A percentile compares a stretch with the other conserved stretches of the same genome.
These are phyloP conservation scores for Pseudomugil gertrudae DNA, from an alignment of 2,797 vertebrate genomes.

Conservation along the genomic window DNA sequence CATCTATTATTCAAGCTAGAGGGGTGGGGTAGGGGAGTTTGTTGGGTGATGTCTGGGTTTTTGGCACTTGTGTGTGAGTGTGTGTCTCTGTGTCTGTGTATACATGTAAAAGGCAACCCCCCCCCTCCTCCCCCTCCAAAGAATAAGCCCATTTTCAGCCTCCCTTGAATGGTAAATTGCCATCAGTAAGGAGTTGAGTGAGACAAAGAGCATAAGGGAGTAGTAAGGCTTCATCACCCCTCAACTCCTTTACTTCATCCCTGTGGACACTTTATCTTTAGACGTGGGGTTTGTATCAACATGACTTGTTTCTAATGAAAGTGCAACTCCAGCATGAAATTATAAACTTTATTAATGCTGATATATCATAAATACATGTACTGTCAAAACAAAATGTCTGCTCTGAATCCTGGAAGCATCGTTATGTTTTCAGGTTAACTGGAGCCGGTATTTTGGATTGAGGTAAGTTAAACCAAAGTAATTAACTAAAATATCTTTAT, in stretches of 20 bases:
- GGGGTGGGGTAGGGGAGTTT: conserved; percentile 48
- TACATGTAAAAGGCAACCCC: too few species aligned
- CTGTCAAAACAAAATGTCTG: conserved; percentile 10
- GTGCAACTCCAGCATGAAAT: not conserved
- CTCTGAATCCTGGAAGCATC: not conserved
- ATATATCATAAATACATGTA: not conserved
- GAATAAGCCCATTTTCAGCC: conserved; percentile 33
- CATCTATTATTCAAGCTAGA: conserved; percentile 80
- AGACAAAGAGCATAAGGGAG: conserved; percentile 61
- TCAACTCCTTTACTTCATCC: conserved; percentile 45
- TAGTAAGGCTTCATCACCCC: conserved; percentile 38
- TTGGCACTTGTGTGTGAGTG: not conserved
- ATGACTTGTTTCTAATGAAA: conserved; percentile 19
- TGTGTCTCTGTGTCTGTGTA: conserved; percentile 14
- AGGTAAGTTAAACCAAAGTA: not conserved
- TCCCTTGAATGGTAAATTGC: conserved; percentile 69
- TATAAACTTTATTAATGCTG: conserved; percentile 7
- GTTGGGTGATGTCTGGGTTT: not conserved
- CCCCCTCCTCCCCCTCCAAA: conserved; percentile 51
- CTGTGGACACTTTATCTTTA: conserved; percentile 47
- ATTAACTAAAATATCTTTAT: not conserved
- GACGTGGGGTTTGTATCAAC: conserved; percentile 36
- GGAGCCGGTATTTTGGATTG: too few species aligned
- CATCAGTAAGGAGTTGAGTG: conserved; percentile 35
- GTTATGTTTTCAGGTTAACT: not conserved